Percentiles rank a stretch among this genome's conserved stretches.
Evolutionary conservation across 2,888 invertebrate genomes (phyloP).

Genomic region (Blastobasis lacticolella): DNA sequence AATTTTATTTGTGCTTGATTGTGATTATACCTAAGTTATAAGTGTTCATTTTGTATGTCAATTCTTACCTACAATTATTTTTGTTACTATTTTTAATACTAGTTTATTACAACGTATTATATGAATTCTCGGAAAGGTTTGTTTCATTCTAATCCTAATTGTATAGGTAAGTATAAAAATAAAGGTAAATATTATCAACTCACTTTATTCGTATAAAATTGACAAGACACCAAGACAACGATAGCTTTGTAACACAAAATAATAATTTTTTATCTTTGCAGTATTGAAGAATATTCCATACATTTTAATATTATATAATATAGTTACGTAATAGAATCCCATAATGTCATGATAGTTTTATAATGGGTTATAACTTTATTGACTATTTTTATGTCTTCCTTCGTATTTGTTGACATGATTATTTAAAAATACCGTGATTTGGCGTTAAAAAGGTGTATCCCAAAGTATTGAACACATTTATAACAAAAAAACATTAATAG

Average conservation of each 20-base stretch:
- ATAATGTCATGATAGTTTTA: too few relatives aligned
- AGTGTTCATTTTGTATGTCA: slow-evolving; percentile 8
- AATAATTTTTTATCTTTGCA: too few relatives aligned
- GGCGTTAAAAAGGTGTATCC: too few relatives aligned
- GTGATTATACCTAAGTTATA: neutral
- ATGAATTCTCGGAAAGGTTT: neutral
- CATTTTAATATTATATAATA: too few relatives aligned
- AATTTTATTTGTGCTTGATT: neutral
- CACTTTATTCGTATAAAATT: slow-evolving; percentile 31
- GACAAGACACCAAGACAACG: slow-evolving; percentile 26
- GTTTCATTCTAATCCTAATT: slow-evolving; percentile 9
- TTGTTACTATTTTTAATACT: slow-evolving; percentile 6
- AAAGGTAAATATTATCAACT: slow-evolving; percentile 12
- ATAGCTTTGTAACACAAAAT: neutral
- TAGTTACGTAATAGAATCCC: too few relatives aligned
- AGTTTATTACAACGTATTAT: neutral
- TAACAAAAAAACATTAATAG: too few relatives aligned
- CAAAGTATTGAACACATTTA: too few relatives aligned
- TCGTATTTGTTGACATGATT: too few relatives aligned
- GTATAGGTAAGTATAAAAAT: neutral
- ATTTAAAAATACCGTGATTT: too few relatives aligned
- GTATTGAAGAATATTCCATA: too few relatives aligned
- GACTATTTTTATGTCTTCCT: too few relatives aligned
- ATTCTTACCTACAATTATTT: slow-evolving; percentile 1
- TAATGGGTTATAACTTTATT: too few relatives aligned